A percentile compares a stretch with the other conserved stretches of the same genome.
phyloP scores from a whole-genome alignment of 2,113 vertebrate genomes.

The Xiphias gladius region DNA sequence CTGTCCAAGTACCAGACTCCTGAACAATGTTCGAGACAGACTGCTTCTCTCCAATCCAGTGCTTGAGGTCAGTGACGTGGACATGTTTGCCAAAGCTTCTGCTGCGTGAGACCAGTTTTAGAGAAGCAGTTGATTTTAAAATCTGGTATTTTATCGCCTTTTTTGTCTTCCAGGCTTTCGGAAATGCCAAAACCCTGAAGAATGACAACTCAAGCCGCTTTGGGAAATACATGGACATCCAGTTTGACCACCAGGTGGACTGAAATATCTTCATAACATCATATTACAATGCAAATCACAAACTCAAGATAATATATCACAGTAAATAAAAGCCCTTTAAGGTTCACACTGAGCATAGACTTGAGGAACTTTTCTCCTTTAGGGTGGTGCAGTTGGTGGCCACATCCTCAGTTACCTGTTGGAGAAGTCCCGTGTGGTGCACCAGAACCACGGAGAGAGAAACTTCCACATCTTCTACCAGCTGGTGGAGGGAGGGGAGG shows the following conservation, averaged over 20 bases:
- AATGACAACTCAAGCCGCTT: slow-evolving; percentile 99
- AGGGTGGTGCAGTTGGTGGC: slow-evolving; percentile 95
- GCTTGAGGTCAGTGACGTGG: slow-evolving; percentile 88
- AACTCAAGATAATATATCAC: neutral
- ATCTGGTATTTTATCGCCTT: neutral
- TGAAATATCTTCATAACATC: neutral
- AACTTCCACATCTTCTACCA: slow-evolving; percentile 99
- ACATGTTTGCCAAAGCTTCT: neutral
- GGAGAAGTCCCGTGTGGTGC: slow-evolving; percentile 96
- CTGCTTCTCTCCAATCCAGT: slow-evolving; percentile 96
- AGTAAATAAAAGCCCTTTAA: too few relatives aligned
- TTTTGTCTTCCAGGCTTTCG: slow-evolving; percentile 90
- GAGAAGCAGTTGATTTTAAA: neutral
- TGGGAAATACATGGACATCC: slow-evolving; percentile 99
- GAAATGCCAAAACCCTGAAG: slow-evolving; percentile 96
- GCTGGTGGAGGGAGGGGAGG: slow-evolving; percentile 92
- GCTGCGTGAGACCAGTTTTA: neutral
- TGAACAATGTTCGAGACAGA: slow-evolving; percentile 90
- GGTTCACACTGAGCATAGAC: neutral
- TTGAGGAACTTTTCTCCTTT: neutral
- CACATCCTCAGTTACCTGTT: slow-evolving; percentile 97
- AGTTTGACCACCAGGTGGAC: slow-evolving; percentile 95
- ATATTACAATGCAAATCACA: neutral
- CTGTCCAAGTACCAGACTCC: slow-evolving; percentile 91
- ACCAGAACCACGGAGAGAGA: slow-evolving; percentile 95